These are phyloP conservation scores for Zophobas atratus DNA, from an alignment of 1,140 invertebrate species.

Conservation along the genomic window DNA sequence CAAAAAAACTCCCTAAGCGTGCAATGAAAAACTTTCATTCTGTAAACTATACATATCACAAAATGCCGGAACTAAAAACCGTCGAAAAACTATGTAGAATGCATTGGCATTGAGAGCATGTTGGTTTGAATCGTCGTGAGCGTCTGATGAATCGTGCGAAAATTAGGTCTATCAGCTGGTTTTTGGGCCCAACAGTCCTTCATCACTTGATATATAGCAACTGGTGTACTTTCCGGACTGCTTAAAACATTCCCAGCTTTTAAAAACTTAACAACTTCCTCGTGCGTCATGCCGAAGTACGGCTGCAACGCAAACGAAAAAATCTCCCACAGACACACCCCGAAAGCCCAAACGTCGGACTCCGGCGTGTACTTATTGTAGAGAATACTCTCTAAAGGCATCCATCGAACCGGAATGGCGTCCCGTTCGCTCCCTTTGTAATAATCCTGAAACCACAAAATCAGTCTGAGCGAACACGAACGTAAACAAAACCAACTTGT, in stretches of 20 bases:
- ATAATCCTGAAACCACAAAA: conserved; percentile 76
- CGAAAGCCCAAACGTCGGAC: conserved; percentile 95
- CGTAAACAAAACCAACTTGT: conserved; percentile 64
- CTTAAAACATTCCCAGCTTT: conserved; percentile 91
- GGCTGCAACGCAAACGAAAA: conserved; percentile 95
- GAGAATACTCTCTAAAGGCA: conserved; percentile 95
- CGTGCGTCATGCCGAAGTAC: conserved; percentile 95
- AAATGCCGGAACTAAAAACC: conserved; percentile 21
- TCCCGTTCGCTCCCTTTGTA: conserved; percentile 95
- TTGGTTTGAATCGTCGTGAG: conserved; percentile 70
- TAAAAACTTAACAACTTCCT: conserved; percentile 94
- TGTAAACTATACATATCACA: conserved; percentile 47
- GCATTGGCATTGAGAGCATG: conserved; percentile 53
- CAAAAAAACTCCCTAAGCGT: conserved; percentile 27
- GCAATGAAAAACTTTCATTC: conserved; percentile 10
- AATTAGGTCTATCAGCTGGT: conserved; percentile 87
- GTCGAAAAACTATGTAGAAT: conserved; percentile 32
- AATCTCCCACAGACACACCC: conserved; percentile 94
- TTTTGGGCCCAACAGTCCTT: conserved; percentile 93
- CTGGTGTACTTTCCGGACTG: conserved; percentile 91
- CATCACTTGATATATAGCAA: conserved; percentile 95
- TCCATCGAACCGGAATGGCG: conserved; percentile 95
- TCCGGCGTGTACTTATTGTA: conserved; percentile 96
- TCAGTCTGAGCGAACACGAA: neutral
- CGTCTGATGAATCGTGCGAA: conserved; percentile 81